Percentiles rank a stretch among this genome's conserved stretches.
phyloP scores from a whole-genome alignment of 2,888 invertebrate genomes.

The Drosophila seclusa region DNA sequence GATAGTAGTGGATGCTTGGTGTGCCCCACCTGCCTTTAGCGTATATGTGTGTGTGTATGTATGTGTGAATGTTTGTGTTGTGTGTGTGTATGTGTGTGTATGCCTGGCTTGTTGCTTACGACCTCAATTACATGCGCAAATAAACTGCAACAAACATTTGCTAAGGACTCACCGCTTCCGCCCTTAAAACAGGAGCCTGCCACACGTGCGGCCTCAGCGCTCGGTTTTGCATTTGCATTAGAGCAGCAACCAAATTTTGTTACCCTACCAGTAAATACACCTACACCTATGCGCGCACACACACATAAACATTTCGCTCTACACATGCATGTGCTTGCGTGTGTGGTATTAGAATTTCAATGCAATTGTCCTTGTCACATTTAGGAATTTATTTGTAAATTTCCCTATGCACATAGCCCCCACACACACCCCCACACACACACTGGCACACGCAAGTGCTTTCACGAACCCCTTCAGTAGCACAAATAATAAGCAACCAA shows the following conservation, averaged over 20 bases:
- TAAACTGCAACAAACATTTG: slow-evolving; percentile 79
- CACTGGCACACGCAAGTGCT: slow-evolving; percentile 15
- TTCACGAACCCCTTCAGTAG: slow-evolving; percentile 13
- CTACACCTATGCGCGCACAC: not conserved
- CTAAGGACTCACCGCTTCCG: slow-evolving; percentile 61
- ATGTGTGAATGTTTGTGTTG: not conserved
- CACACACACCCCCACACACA: not conserved
- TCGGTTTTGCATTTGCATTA: slow-evolving; percentile 46
- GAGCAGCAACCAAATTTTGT: slow-evolving; percentile 45
- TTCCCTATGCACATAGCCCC: slow-evolving; percentile 47
- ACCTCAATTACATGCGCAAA: slow-evolving; percentile 78
- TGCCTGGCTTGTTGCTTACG: slow-evolving; percentile 62
- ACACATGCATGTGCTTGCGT: slow-evolving; percentile 31
- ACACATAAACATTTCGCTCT: not conserved
- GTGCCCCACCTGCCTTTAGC: slow-evolving; percentile 18
- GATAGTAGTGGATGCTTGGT: slow-evolving; percentile 24
- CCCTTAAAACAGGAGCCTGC: slow-evolving; percentile 27
- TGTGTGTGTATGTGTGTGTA: slow-evolving; percentile 18
- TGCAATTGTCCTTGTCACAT: slow-evolving; percentile 80
- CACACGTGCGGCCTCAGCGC: slow-evolving; percentile 39
- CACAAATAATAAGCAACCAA: slow-evolving; percentile 52
- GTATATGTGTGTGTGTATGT: not conserved
- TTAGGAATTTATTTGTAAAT: slow-evolving; percentile 76
- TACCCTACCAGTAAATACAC: slow-evolving; percentile 11
- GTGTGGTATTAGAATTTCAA: slow-evolving; percentile 70